Evolutionary conservation across 1,140 invertebrate species (phyloP).

Genomic region (Eupeodes corollae): DNA sequence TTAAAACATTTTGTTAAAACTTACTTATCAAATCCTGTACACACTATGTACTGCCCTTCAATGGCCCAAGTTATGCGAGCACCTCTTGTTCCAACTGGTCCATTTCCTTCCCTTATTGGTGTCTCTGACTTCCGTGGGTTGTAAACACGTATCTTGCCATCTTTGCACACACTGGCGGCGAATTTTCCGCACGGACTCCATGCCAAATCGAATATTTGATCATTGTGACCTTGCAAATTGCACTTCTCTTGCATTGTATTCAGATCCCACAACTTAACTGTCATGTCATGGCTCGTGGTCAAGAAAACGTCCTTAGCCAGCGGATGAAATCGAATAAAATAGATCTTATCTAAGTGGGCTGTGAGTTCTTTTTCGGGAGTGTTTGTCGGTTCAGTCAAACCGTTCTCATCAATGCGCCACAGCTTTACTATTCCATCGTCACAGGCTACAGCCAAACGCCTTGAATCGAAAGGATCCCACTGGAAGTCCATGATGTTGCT

Average conservation of each 20-base stretch:
- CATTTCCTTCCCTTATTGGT: conserved; percentile 65
- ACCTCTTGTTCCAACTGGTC: conserved; percentile 73
- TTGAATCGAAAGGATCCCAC: conserved; percentile 84
- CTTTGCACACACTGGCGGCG: conserved; percentile 78
- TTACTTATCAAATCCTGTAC: conserved; percentile 85
- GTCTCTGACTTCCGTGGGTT: conserved; percentile 52
- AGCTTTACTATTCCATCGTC: conserved; percentile 82
- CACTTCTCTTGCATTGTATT: conserved; percentile 38
- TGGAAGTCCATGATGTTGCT: conserved; percentile 82
- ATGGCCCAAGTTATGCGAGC: conserved; percentile 81
- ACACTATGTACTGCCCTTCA: conserved; percentile 69
- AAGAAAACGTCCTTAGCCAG: conserved; percentile 73
- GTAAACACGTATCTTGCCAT: conserved; percentile 70
- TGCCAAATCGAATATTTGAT: conserved; percentile 80
- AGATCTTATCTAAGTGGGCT: conserved; percentile 82
- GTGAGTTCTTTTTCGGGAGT: conserved; percentile 50
- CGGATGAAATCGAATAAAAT: conserved; percentile 83
- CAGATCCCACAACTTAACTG: conserved; percentile 75
- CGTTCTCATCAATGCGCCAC: conserved; percentile 61
- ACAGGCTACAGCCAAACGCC: conserved; percentile 70
- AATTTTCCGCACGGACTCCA: conserved; percentile 83
- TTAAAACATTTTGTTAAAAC: conserved; percentile 17
- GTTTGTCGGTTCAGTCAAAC: conserved; percentile 45
- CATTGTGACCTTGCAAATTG: conserved; percentile 49
- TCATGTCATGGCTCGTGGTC: conserved; percentile 79